Percentiles rank a stretch among this genome's conserved stretches.
Conservation (phyloP, 2,888 invertebrate genomes). For the Magallana nippona region DNA sequence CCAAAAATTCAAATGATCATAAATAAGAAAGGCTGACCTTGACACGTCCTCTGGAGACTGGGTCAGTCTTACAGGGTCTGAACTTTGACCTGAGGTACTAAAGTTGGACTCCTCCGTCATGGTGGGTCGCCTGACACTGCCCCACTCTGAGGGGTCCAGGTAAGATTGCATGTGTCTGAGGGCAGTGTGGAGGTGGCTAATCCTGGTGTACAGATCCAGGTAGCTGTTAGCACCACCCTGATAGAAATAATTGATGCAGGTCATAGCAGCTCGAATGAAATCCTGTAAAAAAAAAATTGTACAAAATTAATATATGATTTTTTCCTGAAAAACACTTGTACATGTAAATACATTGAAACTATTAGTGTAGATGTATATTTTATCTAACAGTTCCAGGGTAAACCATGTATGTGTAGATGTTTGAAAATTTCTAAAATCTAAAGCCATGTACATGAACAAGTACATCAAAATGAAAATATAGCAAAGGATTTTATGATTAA, state of each 20-base stretch:
- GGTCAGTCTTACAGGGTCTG: constrained; percentile 80
- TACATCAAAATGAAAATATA: not conserved
- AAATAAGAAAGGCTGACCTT: constrained; percentile 63
- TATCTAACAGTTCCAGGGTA: too few species aligned
- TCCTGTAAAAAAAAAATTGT: constrained; percentile 69
- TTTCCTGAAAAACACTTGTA: not conserved
- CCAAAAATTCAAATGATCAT: not conserved
- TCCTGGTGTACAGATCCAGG: constrained; percentile 70
- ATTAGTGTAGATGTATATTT: too few species aligned
- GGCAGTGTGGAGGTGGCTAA: constrained; percentile 75
- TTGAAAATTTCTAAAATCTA: not conserved
- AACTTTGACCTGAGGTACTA: constrained; percentile 35
- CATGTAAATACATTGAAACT: not conserved
- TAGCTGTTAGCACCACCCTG: constrained; percentile 77
- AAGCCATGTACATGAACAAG: not conserved
- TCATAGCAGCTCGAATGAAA: constrained; percentile 80
- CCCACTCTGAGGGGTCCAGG: constrained; percentile 74
- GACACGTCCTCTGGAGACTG: constrained; percentile 73
- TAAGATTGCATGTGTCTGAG: constrained; percentile 78
- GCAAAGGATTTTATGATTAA: too few species aligned
- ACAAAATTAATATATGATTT: not conserved
- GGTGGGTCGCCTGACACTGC: constrained; percentile 61
- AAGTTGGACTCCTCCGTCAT: constrained; percentile 51
- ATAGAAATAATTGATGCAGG: constrained; percentile 79
- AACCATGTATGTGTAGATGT: too few species aligned